Conservation (phyloP, 1,140 invertebrate genomes). For the Colletes latitarsis region DNA sequence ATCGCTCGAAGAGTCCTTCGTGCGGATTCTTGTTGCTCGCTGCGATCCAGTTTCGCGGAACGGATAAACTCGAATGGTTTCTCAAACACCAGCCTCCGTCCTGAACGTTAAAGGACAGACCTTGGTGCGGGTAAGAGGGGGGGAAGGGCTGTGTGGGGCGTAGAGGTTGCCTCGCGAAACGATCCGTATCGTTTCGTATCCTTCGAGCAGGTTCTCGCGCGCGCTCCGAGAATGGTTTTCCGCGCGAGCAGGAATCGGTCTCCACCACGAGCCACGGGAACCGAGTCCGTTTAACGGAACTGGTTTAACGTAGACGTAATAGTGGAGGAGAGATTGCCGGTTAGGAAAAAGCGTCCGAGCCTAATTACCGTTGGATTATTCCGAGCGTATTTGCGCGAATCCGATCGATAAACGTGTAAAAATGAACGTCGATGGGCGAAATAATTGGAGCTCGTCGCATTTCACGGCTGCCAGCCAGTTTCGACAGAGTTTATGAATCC, state of each 20-base stretch:
- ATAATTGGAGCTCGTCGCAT: background rate
- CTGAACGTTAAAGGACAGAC: conserved; percentile 32
- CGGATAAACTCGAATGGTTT: conserved; percentile 54
- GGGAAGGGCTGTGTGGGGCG: background rate
- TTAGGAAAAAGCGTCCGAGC: conserved; percentile 6
- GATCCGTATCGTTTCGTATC: conserved; percentile 40
- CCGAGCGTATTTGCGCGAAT: background rate
- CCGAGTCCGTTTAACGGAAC: conserved; percentile 52
- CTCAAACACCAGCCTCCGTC: conserved; percentile 22
- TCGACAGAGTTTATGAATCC: background rate
- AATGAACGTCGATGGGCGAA: conserved; percentile 1
- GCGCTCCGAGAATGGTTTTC: background rate
- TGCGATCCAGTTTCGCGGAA: conserved; percentile 62
- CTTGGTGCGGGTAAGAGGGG: background rate
- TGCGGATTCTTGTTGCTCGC: conserved; percentile 48
- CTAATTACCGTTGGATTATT: conserved; percentile 31
- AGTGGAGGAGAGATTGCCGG: conserved; percentile 11
- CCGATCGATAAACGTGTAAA: background rate
- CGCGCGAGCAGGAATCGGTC: background rate
- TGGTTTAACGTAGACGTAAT: conserved; percentile 54
- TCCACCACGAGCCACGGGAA: background rate
- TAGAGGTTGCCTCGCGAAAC: background rate
- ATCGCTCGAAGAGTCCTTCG: conserved; percentile 52
- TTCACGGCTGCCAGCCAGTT: background rate
- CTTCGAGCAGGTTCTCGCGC: conserved; percentile 28